Evolutionary conservation across 2,113 vertebrate genomes (phyloP).

Genomic region (Cyprinus carpio): DNA sequence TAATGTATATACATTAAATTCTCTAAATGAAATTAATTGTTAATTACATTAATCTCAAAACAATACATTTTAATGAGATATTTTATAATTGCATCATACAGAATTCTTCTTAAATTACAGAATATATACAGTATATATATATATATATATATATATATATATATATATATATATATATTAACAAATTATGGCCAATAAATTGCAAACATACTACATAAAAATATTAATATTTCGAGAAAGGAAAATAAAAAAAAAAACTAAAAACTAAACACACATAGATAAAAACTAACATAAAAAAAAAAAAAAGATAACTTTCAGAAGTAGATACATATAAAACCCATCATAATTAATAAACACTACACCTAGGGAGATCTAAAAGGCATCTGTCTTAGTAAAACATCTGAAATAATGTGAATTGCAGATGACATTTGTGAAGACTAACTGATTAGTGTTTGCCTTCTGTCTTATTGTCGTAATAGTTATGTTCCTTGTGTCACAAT

Average conservation of each 20-base stretch:
- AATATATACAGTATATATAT: no score
- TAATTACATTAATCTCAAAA: background rate
- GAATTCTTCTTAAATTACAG: no score
- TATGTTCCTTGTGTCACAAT: constrained; percentile 18
- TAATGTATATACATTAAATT: background rate
- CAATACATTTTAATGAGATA: background rate
- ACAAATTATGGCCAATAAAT: background rate
- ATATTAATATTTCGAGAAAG: background rate
- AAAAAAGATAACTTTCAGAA: background rate
- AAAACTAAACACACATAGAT: no score
- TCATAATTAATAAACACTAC: background rate
- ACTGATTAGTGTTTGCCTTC: constrained; percentile 16
- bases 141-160: no score
- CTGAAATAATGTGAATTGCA: constrained; percentile 1
- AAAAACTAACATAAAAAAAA: no score
- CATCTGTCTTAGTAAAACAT: background rate
- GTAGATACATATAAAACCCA: no score
- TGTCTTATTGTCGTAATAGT: constrained; percentile 33
- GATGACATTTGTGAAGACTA: constrained; percentile 20
- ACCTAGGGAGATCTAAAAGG: background rate
- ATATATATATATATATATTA: no score
- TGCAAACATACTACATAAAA: background rate
- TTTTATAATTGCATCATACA: background rate
- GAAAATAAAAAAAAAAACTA: no score
- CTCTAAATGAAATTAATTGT: background rate